Evolutionary conservation across 92 coral and sea anemone genomes (phyloP).

Genomic region (Epizoanthus fatuus): DNA sequence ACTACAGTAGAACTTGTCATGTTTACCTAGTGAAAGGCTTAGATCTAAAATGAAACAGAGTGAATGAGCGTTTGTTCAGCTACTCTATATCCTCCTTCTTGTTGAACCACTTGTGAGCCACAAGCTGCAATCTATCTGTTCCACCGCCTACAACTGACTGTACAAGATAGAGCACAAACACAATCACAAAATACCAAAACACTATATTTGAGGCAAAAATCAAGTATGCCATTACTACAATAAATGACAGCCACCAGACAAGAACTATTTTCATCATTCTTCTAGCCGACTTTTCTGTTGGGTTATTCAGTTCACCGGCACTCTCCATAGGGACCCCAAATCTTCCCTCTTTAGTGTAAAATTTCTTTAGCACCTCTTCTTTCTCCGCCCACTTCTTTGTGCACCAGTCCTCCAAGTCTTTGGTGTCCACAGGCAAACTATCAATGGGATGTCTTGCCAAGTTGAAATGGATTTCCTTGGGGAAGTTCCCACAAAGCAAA

Average conservation of each 20-base stretch:
- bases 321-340: slow-evolving; percentile 67
- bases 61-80: too few relatives aligned
- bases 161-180: slow-evolving; percentile 37
- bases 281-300: slow-evolving; percentile 53
- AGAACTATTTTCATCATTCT: slow-evolving; percentile 62
- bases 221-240: slow-evolving; percentile 29
- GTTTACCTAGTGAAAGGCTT: too few relatives aligned
- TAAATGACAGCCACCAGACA: slow-evolving; percentile 78
- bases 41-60: too few relatives aligned
- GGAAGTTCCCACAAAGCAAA: slow-evolving; percentile 82
- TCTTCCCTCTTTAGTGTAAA: slow-evolving; percentile 69
- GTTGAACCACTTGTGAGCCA: slow-evolving; percentile 44
- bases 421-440: slow-evolving; percentile 70
- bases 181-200: slow-evolving; percentile 78
- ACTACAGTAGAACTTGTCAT: too few relatives aligned
- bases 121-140: slow-evolving; percentile 73
- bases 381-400: slow-evolving; percentile 86
- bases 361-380: slow-evolving; percentile 77
- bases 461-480: slow-evolving; percentile 93
- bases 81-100: slow-evolving; percentile 11
- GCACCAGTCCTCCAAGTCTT: slow-evolving; percentile 94
- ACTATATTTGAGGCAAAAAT: slow-evolving; percentile 60
- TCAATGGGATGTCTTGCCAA: slow-evolving; percentile 81
- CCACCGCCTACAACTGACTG: slow-evolving; percentile 66
- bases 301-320: slow-evolving; percentile 29